phyloP scores from a whole-genome alignment of 2,888 invertebrate species.

The Dryococelus australis region DNA sequence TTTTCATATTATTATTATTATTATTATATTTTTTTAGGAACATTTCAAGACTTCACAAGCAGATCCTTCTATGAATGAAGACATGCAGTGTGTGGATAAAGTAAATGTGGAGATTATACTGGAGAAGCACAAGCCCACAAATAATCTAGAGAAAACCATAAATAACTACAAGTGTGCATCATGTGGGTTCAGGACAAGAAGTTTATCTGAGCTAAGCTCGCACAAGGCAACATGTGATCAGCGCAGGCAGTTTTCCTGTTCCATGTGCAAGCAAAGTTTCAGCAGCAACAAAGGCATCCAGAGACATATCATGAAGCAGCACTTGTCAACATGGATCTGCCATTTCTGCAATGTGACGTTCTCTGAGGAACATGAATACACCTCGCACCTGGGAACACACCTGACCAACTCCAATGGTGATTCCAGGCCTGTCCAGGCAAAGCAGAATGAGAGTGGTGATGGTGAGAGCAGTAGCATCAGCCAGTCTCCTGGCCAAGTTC shows the following conservation, averaged over 20 bases:
- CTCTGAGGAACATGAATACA: constrained; percentile 43
- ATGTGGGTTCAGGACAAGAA: constrained; percentile 59
- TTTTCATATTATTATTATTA: neutral
- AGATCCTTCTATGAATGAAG: neutral
- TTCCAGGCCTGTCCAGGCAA: neutral
- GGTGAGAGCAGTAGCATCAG: neutral
- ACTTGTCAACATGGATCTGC: constrained; percentile 43
- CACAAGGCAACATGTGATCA: constrained; percentile 59
- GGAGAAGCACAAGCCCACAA: neutral
- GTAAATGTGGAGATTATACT: constrained; percentile 19
- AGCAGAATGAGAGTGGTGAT: neutral
- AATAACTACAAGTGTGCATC: constrained; percentile 59
- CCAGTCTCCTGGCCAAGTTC: constrained; percentile 8
- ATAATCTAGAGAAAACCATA: constrained; percentile 38
- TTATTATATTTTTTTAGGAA: neutral
- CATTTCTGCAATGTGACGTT: constrained; percentile 43
- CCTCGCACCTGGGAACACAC: constrained; percentile 44
- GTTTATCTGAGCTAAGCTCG: constrained; percentile 58
- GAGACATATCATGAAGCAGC: constrained; percentile 42
- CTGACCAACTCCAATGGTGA: constrained; percentile 11
- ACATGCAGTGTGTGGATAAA: neutral
- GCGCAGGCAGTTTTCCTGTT: constrained; percentile 43
- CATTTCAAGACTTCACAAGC: neutral
- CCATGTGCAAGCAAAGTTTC: constrained; percentile 42
- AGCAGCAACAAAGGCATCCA: constrained; percentile 35